Conservation (phyloP, 2,888 invertebrate genomes). For the Cantharis flavilabris region DNA sequence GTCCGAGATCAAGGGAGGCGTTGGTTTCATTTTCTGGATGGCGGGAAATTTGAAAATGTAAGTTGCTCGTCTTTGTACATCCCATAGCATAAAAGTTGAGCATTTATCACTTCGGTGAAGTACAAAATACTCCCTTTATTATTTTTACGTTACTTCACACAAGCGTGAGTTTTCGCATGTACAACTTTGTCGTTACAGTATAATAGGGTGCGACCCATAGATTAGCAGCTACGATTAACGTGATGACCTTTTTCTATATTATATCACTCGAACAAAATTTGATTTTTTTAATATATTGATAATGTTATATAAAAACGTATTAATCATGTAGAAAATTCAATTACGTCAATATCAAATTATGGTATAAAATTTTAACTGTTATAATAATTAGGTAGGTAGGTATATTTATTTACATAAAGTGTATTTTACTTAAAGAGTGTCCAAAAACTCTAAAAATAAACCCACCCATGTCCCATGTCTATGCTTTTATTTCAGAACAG, state of each 20-base stretch:
- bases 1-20: constrained; percentile 50
- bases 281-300: not conserved
- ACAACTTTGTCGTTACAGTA: not conserved
- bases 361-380: too few species aligned
- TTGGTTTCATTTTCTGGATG: constrained; percentile 40
- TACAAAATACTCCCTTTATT: not conserved
- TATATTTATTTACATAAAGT: too few species aligned
- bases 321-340: not conserved
- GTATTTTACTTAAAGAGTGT: too few species aligned
- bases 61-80: not conserved
- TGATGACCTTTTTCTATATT: not conserved
- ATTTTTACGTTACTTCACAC: not conserved
- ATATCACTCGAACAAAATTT: not conserved
- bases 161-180: not conserved
- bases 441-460: too few species aligned
- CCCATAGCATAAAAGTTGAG: not conserved
- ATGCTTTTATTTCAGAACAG: too few species aligned
- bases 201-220: not conserved
- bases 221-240: not conserved
- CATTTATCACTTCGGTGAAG: not conserved
- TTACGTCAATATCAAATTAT: too few species aligned
- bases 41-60: constrained; percentile 44
- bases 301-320: not conserved
- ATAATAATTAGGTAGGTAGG: too few species aligned
- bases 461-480: too few species aligned